phyloP scores from a whole-genome alignment of 2,888 invertebrate genomes.

The Thymelicus sylvestris region DNA sequence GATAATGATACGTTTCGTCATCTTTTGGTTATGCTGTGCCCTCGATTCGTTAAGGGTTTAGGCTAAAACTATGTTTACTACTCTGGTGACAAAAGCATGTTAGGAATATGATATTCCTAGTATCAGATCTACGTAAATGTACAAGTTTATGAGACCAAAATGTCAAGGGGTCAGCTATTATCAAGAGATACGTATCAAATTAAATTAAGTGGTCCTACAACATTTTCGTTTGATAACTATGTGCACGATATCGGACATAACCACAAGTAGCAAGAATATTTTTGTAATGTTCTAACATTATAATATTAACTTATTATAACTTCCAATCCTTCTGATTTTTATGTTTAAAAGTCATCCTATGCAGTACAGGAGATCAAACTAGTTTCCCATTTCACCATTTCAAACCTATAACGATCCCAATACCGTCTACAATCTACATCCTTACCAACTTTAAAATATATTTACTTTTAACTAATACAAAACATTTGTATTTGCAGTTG shows the following conservation, averaged over 20 bases:
- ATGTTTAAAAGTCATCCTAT: no score
- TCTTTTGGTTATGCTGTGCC: slow-evolving; percentile 12
- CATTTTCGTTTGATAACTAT: neutral
- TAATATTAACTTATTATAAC: no score
- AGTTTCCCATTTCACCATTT: neutral
- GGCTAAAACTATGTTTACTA: neutral
- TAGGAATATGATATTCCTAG: no score
- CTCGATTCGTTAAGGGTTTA: neutral
- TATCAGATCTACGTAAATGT: no score
- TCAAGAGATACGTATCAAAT: neutral
- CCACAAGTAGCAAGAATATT: no score
- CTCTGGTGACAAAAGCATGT: no score
- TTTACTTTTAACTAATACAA: neutral
- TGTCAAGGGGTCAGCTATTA: neutral
- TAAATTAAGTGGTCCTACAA: neutral
- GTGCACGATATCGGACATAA: no score
- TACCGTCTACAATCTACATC: no score
- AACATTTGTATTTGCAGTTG: slow-evolving; percentile 54
- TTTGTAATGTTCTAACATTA: no score
- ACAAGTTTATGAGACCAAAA: neutral
- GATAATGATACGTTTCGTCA: slow-evolving; percentile 24
- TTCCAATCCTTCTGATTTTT: no score
- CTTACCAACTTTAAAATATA: no score
- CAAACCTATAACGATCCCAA: neutral
- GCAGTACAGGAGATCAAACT: neutral